Conservation (phyloP, 2,113 vertebrate genomes). For the Gorsachius goisagi region DNA sequence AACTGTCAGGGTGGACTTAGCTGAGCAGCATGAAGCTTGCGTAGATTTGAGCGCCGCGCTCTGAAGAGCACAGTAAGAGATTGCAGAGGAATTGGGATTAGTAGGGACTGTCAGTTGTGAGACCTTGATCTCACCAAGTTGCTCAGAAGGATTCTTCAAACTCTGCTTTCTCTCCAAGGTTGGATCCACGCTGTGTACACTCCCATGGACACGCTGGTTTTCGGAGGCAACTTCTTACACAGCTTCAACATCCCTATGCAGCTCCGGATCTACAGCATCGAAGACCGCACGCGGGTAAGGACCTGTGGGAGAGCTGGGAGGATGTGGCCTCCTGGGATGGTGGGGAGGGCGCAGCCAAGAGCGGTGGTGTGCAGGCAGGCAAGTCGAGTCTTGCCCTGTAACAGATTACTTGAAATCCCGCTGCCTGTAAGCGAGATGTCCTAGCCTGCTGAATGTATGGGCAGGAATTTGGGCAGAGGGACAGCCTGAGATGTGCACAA, state of each 20-base stretch:
- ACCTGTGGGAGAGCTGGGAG: not conserved
- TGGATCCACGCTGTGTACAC: slow-evolving; percentile 99
- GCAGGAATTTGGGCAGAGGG: not conserved
- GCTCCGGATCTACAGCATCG: slow-evolving; percentile 95
- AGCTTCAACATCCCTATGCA: slow-evolving; percentile 99
- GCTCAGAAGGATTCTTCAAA: not conserved
- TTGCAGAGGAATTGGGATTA: not conserved
- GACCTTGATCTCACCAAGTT: not conserved
- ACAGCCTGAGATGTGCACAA: not conserved
- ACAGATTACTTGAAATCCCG: not conserved
- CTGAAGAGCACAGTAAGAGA: not conserved
- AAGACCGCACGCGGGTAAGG: slow-evolving; percentile 94
- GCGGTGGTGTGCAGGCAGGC: not conserved
- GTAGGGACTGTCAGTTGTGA: not conserved
- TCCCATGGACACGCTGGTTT: slow-evolving; percentile 94
- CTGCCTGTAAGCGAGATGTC: too few relatives aligned
- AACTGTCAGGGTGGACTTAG: not conserved
- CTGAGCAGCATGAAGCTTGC: too few relatives aligned
- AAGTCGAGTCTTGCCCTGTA: not conserved
- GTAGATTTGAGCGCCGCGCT: not conserved
- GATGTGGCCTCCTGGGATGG: not conserved
- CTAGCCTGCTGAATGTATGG: not conserved
- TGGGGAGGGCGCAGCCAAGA: not conserved
- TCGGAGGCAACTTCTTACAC: slow-evolving; percentile 97
- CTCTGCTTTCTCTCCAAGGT: slow-evolving; percentile 70